Base-by-base conservation (phyloP, 2,888 invertebrate genomes). In the Drosophila mimica region DNA sequence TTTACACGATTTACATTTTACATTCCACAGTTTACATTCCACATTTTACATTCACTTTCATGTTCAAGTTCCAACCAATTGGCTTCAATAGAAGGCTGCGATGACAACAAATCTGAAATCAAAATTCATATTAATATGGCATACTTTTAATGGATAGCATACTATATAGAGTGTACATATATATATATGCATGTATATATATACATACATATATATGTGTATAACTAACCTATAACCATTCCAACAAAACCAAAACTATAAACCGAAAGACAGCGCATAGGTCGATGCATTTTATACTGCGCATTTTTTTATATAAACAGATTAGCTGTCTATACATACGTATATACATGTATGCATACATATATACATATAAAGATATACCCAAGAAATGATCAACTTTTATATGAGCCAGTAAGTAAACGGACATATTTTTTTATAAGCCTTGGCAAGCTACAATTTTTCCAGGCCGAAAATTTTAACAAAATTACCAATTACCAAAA, bases 11-110 rank as follows among this genome's bases (percentile, higher is more conserved):
- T 28, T 17, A n/a, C 38, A 38, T 17, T 25, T 25, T 36, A n/a
- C 4, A 30, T 46, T 30, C 51, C 25, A 43, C n/a, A n/a, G n/a
- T n/a, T n/a, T n/a, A n/a, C 17, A n/a, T 43, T 64, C 67, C 15
- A 33, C n/a, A 31, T 38, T 38, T n/a, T 20, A 20, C 17, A 33
- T 40, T 58, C 30, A 49, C 63, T 34, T 61, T 70, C 63, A 53
- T 51, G 70, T 80, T 80, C 60, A 70, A 63, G 61, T 70, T 82
- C 67, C 73, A 89, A 88, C 74, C 80, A 82, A 85, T 88, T 85
- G 90, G 88, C 88, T 90, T 85, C 85, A 90, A 85, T 74, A 40
- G 83, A 90, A 85, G 85, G 90, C 90, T 85, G 85, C 85, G 90
- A 85, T 88, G 88, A 88, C 75, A 80, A 83, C 68, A 80, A 82